Conservation (phyloP, 2,888 invertebrate genomes). For the Cantharis nigra region DNA sequence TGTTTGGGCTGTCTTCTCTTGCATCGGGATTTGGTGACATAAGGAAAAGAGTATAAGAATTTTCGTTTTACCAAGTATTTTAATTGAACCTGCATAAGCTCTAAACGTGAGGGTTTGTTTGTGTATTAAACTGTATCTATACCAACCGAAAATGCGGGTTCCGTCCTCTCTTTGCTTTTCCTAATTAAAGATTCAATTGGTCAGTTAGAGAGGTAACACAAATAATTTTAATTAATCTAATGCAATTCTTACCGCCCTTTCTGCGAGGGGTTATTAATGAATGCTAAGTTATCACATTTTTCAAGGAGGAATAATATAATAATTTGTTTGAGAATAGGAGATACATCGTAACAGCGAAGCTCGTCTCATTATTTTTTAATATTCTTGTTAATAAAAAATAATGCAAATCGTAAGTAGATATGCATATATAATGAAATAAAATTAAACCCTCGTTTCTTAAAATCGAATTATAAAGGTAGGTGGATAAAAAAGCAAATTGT, state of each 20-base stretch:
- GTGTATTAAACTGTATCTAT: conserved; percentile 48
- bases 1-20: conserved; percentile 17
- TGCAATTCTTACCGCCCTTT: no score
- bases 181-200: conserved; percentile 53
- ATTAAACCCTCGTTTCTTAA: conserved; percentile 1
- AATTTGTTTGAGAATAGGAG: no score
- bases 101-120: conserved; percentile 34
- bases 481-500: neutral
- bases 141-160: conserved; percentile 53
- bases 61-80: conserved; percentile 11
- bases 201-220: conserved; percentile 8
- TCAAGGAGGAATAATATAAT: no score
- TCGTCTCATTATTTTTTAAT: neutral
- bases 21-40: neutral
- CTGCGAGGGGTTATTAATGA: no score
- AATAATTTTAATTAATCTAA: neutral
- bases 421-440: neutral
- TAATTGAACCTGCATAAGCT: conserved; percentile 2
- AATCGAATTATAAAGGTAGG: neutral
- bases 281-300: no score
- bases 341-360: neutral
- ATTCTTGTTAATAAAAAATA: neutral
- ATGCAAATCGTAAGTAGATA: neutral
- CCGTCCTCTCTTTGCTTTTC: conserved; percentile 50
- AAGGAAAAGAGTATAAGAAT: conserved; percentile 22